Percentiles rank a stretch among this genome's conserved stretches.
phyloP scores from a whole-genome alignment of 2,113 vertebrate species.

The Balaeniceps rex region DNA sequence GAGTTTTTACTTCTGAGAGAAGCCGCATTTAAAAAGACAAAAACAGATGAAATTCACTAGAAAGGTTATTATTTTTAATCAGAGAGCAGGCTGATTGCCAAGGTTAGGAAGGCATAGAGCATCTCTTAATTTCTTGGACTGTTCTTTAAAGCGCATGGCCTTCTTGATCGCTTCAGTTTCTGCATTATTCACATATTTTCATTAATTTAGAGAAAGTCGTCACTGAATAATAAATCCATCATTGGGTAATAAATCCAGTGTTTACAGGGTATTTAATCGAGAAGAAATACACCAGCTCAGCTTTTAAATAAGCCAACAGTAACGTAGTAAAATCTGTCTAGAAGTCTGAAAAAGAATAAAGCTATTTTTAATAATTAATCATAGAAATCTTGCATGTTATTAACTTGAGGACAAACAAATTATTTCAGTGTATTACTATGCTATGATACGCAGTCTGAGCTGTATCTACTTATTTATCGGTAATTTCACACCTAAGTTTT shows the following conservation, averaged over 20 bases:
- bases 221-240: slow-evolving; percentile 46
- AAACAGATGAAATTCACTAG: neutral
- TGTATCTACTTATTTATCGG: neutral
- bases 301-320: neutral
- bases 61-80: neutral
- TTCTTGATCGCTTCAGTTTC: slow-evolving; percentile 9
- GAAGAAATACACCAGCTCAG: neutral
- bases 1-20: neutral
- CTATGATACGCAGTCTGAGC: neutral
- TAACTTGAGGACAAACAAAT: neutral
- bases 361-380: neutral
- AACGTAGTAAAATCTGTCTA: slow-evolving; percentile 12
- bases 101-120: neutral
- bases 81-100: neutral
- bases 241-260: slow-evolving; percentile 28
- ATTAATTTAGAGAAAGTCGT: slow-evolving; percentile 12
- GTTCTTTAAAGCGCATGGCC: neutral
- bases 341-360: neutral
- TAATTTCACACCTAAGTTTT: neutral
- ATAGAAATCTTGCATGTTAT: neutral
- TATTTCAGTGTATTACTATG: neutral
- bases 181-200: slow-evolving; percentile 30
- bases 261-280: slow-evolving; percentile 47
- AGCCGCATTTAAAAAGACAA: neutral
- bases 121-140: neutral